phyloP scores from a whole-genome alignment of 1,140 invertebrate species.

The Brachionus sp. region DNA sequence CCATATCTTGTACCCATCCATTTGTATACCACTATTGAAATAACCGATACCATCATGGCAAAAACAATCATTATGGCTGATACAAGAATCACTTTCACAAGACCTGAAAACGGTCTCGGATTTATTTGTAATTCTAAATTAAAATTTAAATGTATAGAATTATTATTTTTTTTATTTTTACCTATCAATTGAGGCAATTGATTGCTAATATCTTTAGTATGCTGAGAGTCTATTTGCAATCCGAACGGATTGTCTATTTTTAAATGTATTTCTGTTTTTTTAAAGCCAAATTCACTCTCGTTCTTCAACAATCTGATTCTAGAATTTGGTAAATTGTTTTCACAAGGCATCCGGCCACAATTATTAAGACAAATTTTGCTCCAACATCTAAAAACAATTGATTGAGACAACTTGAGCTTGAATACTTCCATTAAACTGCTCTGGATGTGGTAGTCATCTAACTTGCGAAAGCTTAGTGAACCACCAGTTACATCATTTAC shows the following conservation, averaged over 20 bases:
- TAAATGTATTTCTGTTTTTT: neutral
- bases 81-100: neutral
- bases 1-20: neutral
- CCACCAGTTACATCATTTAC: neutral
- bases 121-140: conserved; percentile 8
- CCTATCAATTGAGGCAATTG: conserved; percentile 19
- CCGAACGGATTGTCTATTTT: conserved; percentile 16
- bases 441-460: neutral
- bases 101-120: conserved; percentile 5
- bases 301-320: neutral
- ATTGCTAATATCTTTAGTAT: neutral
- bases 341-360: neutral
- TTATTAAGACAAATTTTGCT: conserved; percentile 4
- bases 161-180: neutral
- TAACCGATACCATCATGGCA: conserved; percentile 13
- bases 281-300: neutral
- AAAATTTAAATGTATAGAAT: neutral
- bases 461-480: neutral
- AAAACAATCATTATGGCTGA: conserved; percentile 19
- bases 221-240: neutral
- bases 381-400: conserved; percentile 17
- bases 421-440: conserved; percentile 38
- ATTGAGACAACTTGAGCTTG: neutral
- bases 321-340: neutral
- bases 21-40: conserved; percentile 11